These are phyloP conservation scores for Thereva nobilitata DNA, from an alignment of 2,888 invertebrate genomes.

Conservation along the genomic window DNA sequence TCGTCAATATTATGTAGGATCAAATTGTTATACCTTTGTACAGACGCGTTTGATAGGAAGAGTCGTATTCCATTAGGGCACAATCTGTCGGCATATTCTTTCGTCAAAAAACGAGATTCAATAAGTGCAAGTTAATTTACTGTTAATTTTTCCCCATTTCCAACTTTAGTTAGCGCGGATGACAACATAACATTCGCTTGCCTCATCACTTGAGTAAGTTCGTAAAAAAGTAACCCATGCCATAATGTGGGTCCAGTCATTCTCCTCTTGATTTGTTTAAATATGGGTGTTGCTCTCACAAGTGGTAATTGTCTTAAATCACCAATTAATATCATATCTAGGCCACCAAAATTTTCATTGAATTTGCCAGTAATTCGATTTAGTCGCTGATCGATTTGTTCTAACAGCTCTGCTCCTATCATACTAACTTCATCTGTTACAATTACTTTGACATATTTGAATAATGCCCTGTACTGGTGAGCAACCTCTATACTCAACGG, in stretches of 20 bases:
- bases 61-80: no score
- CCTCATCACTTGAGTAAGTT: conserved; percentile 49
- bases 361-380: conserved; percentile 50
- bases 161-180: conserved; percentile 46
- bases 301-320: conserved; percentile 53
- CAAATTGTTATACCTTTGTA: no score
- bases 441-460: conserved; percentile 45
- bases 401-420: conserved; percentile 48
- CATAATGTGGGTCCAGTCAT: conserved; percentile 46
- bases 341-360: conserved; percentile 48
- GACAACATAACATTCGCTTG: conserved; percentile 48
- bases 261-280: conserved; percentile 25
- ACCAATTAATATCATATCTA: conserved; percentile 51
- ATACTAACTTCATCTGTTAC: conserved; percentile 53
- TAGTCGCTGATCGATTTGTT: conserved; percentile 47
- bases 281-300: conserved; percentile 46
- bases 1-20: no score
- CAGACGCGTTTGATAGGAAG: no score
- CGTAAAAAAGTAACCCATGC: conserved; percentile 47
- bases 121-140: no score
- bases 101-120: no score
- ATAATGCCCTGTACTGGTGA: conserved; percentile 42
- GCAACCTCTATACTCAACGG: conserved; percentile 40
- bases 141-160: neutral
- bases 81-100: no score